Evolutionary conservation across 2,797 vertebrate species (phyloP).

Genomic region (Rachycentron canadum): DNA sequence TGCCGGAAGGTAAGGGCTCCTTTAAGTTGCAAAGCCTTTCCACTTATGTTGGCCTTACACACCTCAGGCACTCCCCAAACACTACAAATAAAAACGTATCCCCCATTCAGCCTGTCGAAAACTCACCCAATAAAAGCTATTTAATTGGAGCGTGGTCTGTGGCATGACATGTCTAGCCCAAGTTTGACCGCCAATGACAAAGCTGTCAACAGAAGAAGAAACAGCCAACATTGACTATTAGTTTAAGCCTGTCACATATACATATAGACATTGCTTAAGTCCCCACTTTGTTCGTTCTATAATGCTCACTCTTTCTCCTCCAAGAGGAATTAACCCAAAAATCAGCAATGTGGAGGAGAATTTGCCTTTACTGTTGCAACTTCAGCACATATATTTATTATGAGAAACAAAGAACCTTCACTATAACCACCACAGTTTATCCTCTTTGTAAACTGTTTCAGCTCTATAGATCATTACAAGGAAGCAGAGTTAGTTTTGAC

Average conservation of each 20-base stretch:
- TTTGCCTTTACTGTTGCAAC: slow-evolving; percentile 6
- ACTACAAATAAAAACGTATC: slow-evolving; percentile 92
- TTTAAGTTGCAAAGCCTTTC: slow-evolving; percentile 95
- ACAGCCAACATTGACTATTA: slow-evolving; percentile 62
- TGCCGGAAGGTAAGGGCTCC: slow-evolving; percentile 93
- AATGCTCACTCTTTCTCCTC: slow-evolving; percentile 15
- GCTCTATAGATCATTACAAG: not conserved
- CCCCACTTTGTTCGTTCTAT: slow-evolving; percentile 33
- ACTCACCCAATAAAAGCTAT: slow-evolving; percentile 83
- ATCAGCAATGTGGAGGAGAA: not conserved
- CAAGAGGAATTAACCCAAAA: slow-evolving; percentile 19
- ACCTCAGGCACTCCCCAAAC: slow-evolving; percentile 88
- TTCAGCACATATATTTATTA: not conserved
- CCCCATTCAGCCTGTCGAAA: slow-evolving; percentile 88
- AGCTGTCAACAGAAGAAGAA: slow-evolving; percentile 72
- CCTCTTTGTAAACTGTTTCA: slow-evolving; percentile 10
- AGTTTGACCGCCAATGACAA: slow-evolving; percentile 72
- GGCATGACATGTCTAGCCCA: slow-evolving; percentile 67
- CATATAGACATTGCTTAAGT: slow-evolving; percentile 38
- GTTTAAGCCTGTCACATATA: slow-evolving; percentile 49
- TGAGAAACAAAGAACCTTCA: not conserved
- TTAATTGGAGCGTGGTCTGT: slow-evolving; percentile 70
- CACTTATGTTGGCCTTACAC: slow-evolving; percentile 90
- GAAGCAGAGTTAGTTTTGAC: slow-evolving; percentile 5
- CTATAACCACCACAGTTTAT: not conserved